Percentiles rank a stretch among this genome's conserved stretches.
phyloP scores from a whole-genome alignment of 2,888 invertebrate genomes.

The Andrena camellia region DNA sequence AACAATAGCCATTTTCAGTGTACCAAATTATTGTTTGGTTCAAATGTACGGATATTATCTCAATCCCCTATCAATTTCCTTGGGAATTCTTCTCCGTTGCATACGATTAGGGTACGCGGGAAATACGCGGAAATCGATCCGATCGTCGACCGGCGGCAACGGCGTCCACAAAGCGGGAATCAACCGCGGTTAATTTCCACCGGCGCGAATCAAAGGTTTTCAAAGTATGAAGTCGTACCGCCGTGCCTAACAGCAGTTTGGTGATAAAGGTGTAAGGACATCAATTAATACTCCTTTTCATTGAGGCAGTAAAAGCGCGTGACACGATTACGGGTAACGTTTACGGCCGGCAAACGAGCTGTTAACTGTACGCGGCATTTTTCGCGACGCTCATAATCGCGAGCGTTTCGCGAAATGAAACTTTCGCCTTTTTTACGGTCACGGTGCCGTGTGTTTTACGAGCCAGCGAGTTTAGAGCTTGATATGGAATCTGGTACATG shows the following conservation, averaged over 20 bases:
- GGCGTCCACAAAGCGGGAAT: conserved; percentile 23
- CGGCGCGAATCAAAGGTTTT: conserved; percentile 38
- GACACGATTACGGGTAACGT: conserved; percentile 72
- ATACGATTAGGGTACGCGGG: neutral
- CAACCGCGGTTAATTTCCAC: conserved; percentile 32
- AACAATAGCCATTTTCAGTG: neutral
- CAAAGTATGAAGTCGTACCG: conserved; percentile 50
- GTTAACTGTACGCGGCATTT: conserved; percentile 67
- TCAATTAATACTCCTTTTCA: conserved; percentile 72
- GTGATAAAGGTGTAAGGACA: conserved; percentile 73
- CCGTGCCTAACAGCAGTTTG: conserved; percentile 47
- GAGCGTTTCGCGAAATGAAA: conserved; percentile 63
- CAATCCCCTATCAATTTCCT: neutral
- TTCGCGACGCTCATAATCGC: conserved; percentile 62
- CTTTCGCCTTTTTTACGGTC: conserved; percentile 58
- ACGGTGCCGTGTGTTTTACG: conserved; percentile 64
- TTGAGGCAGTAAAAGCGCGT: conserved; percentile 64
- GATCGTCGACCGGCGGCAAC: conserved; percentile 13
- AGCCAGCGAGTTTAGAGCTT: conserved; percentile 55
- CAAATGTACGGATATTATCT: neutral
- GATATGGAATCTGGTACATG: conserved; percentile 35
- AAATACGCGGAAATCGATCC: conserved; percentile 6
- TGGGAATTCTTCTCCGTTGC: neutral
- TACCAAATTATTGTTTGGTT: neutral
- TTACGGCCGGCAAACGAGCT: conserved; percentile 69